Base-by-base conservation (phyloP, 2,113 vertebrate species). In the Pelvicachromis taeniatus region DNA sequence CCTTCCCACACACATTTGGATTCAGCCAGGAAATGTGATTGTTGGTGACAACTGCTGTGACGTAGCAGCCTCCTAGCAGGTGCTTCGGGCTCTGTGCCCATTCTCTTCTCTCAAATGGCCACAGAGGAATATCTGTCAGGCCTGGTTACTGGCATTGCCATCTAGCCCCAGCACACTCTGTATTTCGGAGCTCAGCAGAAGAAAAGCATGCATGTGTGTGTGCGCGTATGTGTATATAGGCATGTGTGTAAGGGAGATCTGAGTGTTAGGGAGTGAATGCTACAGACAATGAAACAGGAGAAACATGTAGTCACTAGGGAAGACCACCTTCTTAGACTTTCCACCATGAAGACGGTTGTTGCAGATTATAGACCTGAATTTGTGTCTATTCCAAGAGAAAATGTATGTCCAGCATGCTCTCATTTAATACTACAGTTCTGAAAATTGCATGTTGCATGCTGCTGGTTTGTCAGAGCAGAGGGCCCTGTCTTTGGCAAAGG, bases 91-190 rank as follows among this genome's bases (percentile, higher is more conserved):
- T 78, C 50, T 55, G 53, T 92, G 92, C 92, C 93, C 85, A 90
- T 91, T 92, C 88, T 85, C 86, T 91, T 92, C 88, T 85, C 85
- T 93, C 90, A 89, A 88, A 93, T 65, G 85, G 90, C 91, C 94
- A 93, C 93, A 88, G 81, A 93, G 95, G 95, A 95, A 89, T 93
- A 92, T 91, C 93, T 95, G 95, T 95, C 95, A 95, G 88, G 86
- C 78, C 90, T 80, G 86, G 83, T 95, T 96, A 94, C 87, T 87
- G 90, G 86, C 75, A 13, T 63, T 82, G 89, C 88, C 91, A 87
- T 94, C 88, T 84, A 92, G 87, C 63, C 33, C 63, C 40, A 40
- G 45, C 90, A 85, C 88, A 77, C 70, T 59, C n/a, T 87, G 87
- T 81, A 80, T 91, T 91, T 90, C 35, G 84, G 91, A 90, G 84